These are phyloP conservation scores for Halictus rubicundus DNA, from an alignment of 1,140 invertebrate species.

Conservation along the genomic window DNA sequence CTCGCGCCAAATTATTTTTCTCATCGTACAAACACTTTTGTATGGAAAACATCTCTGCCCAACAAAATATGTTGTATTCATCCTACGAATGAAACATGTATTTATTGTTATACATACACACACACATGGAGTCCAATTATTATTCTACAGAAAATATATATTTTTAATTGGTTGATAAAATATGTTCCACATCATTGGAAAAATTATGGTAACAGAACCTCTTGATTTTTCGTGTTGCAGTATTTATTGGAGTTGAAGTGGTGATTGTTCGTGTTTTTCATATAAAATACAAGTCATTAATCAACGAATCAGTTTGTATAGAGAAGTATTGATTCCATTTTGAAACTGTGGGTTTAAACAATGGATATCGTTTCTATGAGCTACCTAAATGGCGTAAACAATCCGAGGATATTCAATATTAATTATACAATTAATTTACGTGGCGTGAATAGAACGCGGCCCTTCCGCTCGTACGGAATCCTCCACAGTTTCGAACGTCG, in stretches of 20 bases:
- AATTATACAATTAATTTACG: slow-evolving; percentile 67
- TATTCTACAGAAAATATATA: too few species aligned
- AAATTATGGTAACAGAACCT: too few species aligned
- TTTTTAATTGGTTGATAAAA: too few species aligned
- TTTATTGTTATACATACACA: too few species aligned
- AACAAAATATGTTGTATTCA: background rate
- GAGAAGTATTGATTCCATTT: slow-evolving; percentile 57
- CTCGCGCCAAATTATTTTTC: slow-evolving; percentile 59
- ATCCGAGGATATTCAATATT: slow-evolving; percentile 63
- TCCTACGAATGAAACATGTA: too few species aligned
- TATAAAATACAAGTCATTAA: too few species aligned
- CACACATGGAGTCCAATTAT: too few species aligned
- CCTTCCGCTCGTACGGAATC: slow-evolving; percentile 50
- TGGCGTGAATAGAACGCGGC: slow-evolving; percentile 57
- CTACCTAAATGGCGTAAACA: slow-evolving; percentile 54
- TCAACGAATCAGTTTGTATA: slow-evolving; percentile 39
- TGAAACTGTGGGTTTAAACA: slow-evolving; percentile 53
- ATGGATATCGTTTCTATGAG: slow-evolving; percentile 55
- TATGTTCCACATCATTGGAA: too few species aligned
- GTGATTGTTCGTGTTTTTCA: too few species aligned
- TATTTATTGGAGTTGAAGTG: too few species aligned
- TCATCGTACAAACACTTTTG: slow-evolving; percentile 19
- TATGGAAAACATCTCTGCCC: background rate
- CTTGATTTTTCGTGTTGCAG: too few species aligned
- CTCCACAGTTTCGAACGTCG: slow-evolving; percentile 34